These are phyloP conservation scores for Chesias legatella DNA, from an alignment of 2,888 invertebrate species.

Conservation along the genomic window DNA sequence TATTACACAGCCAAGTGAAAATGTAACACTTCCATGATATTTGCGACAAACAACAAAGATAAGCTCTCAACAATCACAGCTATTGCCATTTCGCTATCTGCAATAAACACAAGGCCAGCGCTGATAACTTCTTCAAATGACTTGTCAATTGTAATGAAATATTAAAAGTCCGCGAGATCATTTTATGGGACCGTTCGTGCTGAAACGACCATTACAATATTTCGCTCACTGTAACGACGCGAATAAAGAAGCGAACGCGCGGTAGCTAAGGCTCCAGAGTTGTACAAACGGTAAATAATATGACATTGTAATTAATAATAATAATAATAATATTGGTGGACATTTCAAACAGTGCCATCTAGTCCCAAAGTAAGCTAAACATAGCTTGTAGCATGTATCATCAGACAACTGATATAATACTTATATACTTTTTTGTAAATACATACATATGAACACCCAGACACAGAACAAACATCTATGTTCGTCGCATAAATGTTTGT, in stretches of 20 bases:
- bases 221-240: slow-evolving; percentile 1
- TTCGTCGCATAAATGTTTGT: too few species aligned
- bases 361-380: too few species aligned
- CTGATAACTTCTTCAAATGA: slow-evolving; percentile 29
- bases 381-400: too few species aligned
- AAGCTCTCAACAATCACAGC: slow-evolving; percentile 21
- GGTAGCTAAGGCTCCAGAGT: not conserved
- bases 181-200: slow-evolving; percentile 12
- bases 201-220: slow-evolving; percentile 6
- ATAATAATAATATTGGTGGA: too few species aligned
- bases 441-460: too few species aligned
- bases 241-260: not conserved
- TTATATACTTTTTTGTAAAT: too few species aligned
- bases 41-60: slow-evolving; percentile 17
- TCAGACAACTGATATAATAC: too few species aligned
- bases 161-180: slow-evolving; percentile 17
- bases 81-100: slow-evolving; percentile 29
- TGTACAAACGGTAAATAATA: not conserved
- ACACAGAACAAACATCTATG: too few species aligned
- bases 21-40: slow-evolving; percentile 3
- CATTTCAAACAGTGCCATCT: too few species aligned
- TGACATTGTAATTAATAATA: too few species aligned
- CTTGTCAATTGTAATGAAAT: slow-evolving; percentile 19
- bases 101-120: slow-evolving; percentile 31
- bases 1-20: not conserved